A percentile compares a stretch with the other conserved stretches of the same genome.
phyloP scores from a whole-genome alignment of 1,140 invertebrate species.

The Sitobion miscanthi region DNA sequence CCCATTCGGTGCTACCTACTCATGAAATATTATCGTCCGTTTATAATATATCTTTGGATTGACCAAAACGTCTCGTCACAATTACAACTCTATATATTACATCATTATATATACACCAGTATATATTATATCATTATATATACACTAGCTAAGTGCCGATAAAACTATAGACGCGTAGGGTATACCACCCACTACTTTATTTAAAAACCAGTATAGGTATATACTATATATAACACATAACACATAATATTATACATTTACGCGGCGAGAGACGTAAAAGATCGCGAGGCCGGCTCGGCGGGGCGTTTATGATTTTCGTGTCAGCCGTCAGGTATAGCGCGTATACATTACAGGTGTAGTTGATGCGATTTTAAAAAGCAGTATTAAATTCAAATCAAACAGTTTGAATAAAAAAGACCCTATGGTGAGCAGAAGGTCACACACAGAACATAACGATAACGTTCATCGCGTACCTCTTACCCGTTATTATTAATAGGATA shows the following conservation, averaged over 20 bases:
- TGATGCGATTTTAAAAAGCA: constrained; percentile 6
- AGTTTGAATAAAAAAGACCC: neutral
- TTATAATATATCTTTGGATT: neutral
- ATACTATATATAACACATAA: neutral
- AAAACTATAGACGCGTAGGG: constrained; percentile 7
- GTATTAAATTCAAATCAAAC: constrained; percentile 38
- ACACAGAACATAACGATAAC: neutral
- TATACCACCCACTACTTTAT: neutral
- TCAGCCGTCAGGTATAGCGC: neutral
- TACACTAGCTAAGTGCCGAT: neutral
- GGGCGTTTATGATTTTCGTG: neutral
- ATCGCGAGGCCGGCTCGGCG: neutral
- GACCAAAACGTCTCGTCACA: neutral
- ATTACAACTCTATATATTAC: neutral
- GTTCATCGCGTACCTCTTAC: neutral
- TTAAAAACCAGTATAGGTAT: neutral
- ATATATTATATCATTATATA: constrained; percentile 11
- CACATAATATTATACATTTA: too few relatives aligned
- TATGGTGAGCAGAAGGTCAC: neutral
- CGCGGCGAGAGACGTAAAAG: neutral
- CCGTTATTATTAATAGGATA: neutral
- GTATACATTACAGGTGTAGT: neutral
- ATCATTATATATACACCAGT: neutral
- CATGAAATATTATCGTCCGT: neutral
- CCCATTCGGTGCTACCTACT: neutral